Evolutionary conservation across 35 echinoderm and acorn worm genomes (phyloP), one percentile per base, ranked within the genome.

Genomic region (Heliocidaris erythrogramma): DNA sequence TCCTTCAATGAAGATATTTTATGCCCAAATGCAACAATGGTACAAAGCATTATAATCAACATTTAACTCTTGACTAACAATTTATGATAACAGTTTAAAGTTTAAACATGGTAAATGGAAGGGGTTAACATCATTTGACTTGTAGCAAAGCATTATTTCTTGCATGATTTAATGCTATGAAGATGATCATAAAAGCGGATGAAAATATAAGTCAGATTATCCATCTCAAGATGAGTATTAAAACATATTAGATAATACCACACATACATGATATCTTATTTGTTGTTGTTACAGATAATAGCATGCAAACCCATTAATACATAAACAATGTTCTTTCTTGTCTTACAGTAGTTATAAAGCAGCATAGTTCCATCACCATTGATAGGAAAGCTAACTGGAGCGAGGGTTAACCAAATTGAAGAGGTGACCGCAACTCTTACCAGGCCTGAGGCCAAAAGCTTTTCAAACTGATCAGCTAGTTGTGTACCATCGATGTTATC

Each of bases 401-500:
- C 10, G 11, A 89, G 21, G 30, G 47, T 89, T 89, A 48, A n/a
- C 29, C 49, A 92, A 13, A 50, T 4, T 32, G 48, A 27, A 59
- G 11, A 48, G 49, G 59, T 48, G 17, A 59, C 13, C 5, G 27
- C 65, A 21, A 78, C 65, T 78, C 91, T 92, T 59, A 92, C 91
- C 91, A 92, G 50, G 91, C 91, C 91, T 3, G 48, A 27, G 31
- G 91, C 91, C 11, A 92, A 59, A 11, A 92, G 91, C 47, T 92
- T 92, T 59, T 92, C 91, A 92, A 92, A 92, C 10, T 92, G 91
- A 30, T 59, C 24, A 11, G 91, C 91, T 14, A 92, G n/a, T 59
- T 92, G 17, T 29, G 14, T 48, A 89, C 87, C 87, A 89, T 89
- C 87, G 5, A 89, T 89, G 47, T 50, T 48, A 30, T 92, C 91